Conservation (phyloP, 1,140 invertebrate species). For the Hyphantria cunea region DNA sequence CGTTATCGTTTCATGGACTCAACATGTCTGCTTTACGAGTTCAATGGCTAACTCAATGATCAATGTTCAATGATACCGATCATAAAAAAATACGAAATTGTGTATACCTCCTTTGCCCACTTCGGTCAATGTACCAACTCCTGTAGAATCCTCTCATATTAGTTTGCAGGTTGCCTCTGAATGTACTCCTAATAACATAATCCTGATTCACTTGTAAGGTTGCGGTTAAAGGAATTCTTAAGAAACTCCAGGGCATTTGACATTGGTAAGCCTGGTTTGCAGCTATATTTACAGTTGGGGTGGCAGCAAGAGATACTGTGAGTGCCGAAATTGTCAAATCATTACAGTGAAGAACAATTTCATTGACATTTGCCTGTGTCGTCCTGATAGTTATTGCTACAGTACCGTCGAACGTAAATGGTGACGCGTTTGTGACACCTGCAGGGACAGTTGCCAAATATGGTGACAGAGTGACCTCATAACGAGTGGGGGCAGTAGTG, state of each 20-base stretch:
- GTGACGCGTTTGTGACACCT: conserved; percentile 40
- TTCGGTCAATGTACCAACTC: conserved; percentile 75
- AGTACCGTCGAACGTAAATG: conserved; percentile 84
- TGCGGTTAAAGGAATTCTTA: conserved; percentile 48
- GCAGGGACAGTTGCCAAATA: conserved; percentile 77
- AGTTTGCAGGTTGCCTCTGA: conserved; percentile 74
- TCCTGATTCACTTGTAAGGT: conserved; percentile 38
- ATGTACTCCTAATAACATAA: conserved; percentile 58
- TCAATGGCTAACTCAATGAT: no score
- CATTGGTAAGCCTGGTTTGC: conserved; percentile 42
- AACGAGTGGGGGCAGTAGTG: conserved; percentile 73
- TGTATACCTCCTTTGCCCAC: conserved; percentile 46
- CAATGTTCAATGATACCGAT: no score
- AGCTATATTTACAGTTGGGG: conserved; percentile 21
- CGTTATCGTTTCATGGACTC: no score
- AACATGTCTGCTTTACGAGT: no score
- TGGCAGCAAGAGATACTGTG: conserved; percentile 28
- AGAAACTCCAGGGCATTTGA: conserved; percentile 56
- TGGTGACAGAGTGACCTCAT: conserved; percentile 84
- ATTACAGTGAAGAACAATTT: conserved; percentile 85
- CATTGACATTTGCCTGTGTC: conserved; percentile 45
- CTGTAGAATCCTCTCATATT: conserved; percentile 83
- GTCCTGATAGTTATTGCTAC: conserved; percentile 78
- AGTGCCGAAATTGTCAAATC: conserved; percentile 78
- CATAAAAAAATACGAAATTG: no score